These are phyloP conservation scores for Trichogramma dendrolimi DNA, from an alignment of 2,888 invertebrate species.

Conservation along the genomic window DNA sequence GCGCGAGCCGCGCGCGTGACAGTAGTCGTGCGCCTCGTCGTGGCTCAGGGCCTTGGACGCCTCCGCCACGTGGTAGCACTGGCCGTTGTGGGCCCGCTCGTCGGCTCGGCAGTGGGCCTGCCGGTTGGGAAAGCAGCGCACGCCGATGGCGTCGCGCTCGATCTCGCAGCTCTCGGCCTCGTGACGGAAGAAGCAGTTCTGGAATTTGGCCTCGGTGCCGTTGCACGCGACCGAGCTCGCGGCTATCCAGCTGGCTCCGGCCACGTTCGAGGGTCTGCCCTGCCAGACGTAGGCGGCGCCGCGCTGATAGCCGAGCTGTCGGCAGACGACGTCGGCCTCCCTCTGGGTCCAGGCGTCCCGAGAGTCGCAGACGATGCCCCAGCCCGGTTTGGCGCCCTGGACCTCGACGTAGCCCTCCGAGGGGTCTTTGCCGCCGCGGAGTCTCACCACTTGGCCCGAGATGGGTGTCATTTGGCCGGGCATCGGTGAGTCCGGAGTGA, in stretches of 20 bases:
- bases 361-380: constrained; percentile 56
- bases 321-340: constrained; percentile 56
- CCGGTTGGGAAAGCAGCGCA: constrained; percentile 49
- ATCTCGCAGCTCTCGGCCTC: constrained; percentile 42
- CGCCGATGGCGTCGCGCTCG: constrained; percentile 49
- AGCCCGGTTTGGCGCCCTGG: constrained; percentile 48
- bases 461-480: constrained; percentile 35
- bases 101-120: constrained; percentile 52
- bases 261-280: constrained; percentile 45
- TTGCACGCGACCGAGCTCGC: constrained; percentile 48
- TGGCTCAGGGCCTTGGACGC: constrained; percentile 47
- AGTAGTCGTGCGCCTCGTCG: constrained; percentile 52
- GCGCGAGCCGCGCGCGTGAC: constrained; percentile 49
- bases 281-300: constrained; percentile 55
- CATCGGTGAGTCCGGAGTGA: constrained; percentile 18
- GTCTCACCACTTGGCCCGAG: constrained; percentile 48
- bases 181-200: constrained; percentile 46
- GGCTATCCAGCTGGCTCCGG: constrained; percentile 45
- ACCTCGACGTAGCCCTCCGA: constrained; percentile 54
- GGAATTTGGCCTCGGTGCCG: constrained; percentile 52
- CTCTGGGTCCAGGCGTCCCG: constrained; percentile 52
- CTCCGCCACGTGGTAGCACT: constrained; percentile 55
- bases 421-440: constrained; percentile 51
- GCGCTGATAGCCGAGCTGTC: constrained; percentile 54
- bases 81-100: constrained; percentile 54